Evolutionary conservation across 30 jellyfish, hydroid and myxozoan species (phyloP).

Genomic region (Chrysaora quinquecirrha): DNA sequence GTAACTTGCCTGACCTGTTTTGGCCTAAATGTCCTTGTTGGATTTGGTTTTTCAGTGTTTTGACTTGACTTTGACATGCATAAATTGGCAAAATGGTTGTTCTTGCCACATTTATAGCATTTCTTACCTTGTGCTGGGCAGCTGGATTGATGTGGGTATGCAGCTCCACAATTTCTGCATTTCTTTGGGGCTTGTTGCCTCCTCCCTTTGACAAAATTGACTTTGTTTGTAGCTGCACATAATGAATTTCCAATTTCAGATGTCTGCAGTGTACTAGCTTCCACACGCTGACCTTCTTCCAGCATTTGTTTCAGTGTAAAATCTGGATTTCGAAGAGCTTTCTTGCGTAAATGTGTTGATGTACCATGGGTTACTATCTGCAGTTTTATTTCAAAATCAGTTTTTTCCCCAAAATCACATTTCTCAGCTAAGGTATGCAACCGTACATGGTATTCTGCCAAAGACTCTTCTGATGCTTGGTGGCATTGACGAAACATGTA

Average conservation of each 20-base stretch:
- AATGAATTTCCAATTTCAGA: not conserved
- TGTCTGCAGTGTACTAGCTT: constrained; percentile 36
- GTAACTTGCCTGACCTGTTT: not conserved
- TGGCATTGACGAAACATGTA: constrained; percentile 37
- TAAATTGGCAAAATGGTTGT: not conserved
- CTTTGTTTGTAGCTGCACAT: not conserved
- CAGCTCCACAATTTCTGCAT: constrained; percentile 9
- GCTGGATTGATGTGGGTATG: not conserved
- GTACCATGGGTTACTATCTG: constrained; percentile 36
- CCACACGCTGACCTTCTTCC: constrained; percentile 30
- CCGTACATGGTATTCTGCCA: constrained; percentile 35
- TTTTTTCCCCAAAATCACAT: constrained; percentile 52
- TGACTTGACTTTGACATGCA: not conserved
- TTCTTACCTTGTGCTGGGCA: constrained; percentile 10
- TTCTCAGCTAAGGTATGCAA: constrained; percentile 21
- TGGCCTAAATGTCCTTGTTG: not conserved
- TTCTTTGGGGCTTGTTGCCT: not conserved
- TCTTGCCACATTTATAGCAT: constrained; percentile 1
- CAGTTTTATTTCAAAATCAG: constrained; percentile 12
- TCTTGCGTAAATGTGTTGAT: constrained; percentile 38
- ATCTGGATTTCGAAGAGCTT: constrained; percentile 32
- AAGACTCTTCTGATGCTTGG: constrained; percentile 35
- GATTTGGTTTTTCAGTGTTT: not conserved
- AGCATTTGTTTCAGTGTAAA: constrained; percentile 20
- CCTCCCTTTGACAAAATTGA: not conserved